Evolutionary conservation across 2,113 vertebrate genomes (phyloP).

Genomic region (Ornithorhynchus anatinus): DNA sequence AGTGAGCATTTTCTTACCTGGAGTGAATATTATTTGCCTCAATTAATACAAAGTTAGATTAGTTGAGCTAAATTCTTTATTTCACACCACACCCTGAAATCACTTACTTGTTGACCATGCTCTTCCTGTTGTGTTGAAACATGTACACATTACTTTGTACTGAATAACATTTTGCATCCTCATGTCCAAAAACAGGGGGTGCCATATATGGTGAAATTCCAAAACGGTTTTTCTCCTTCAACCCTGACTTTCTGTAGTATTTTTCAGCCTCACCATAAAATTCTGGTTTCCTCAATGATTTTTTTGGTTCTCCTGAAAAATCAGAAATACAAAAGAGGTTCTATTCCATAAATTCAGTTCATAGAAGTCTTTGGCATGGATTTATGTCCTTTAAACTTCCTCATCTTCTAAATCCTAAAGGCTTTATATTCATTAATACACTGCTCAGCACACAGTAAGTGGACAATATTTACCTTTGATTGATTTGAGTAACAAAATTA

Average conservation of each 20-base stretch:
- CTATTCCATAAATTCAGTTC: too few relatives aligned
- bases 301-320: constrained; percentile 78
- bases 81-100: neutral
- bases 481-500: too few relatives aligned
- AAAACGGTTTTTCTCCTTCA: constrained; percentile 45
- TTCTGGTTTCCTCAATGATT: constrained; percentile 83
- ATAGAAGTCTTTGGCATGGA: too few relatives aligned
- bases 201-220: constrained; percentile 41
- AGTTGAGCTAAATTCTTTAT: neutral
- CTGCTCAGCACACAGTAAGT: too few relatives aligned
- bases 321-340: constrained; percentile 15
- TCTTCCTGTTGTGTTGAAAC: constrained; percentile 43
- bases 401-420: too few relatives aligned
- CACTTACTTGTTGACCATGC: constrained; percentile 62
- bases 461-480: too few relatives aligned
- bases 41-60: neutral
- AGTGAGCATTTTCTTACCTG: neutral
- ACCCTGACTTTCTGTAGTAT: constrained; percentile 59
- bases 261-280: constrained; percentile 40
- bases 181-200: constrained; percentile 54
- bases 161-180: constrained; percentile 42
- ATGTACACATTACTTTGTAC: constrained; percentile 61
- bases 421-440: too few relatives aligned
- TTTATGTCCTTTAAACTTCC: too few relatives aligned
- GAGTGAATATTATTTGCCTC: neutral